Evolutionary conservation across 2,797 vertebrate genomes (phyloP).

Genomic region (Squalus acanthias): DNA sequence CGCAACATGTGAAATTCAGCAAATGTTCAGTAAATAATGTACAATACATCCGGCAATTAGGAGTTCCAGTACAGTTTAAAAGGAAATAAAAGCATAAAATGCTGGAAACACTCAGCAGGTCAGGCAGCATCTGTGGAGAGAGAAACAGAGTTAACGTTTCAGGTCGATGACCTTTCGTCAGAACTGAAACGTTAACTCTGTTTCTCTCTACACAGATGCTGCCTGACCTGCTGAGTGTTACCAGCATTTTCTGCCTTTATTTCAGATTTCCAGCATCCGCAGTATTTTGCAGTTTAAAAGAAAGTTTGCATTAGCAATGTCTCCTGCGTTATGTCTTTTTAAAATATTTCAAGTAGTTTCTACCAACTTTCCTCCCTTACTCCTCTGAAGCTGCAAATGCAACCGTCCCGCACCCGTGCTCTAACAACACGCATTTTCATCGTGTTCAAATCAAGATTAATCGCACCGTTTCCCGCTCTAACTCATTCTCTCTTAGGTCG

Average conservation of each 20-base stretch:
- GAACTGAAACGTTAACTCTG: not conserved
- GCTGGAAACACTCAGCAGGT: too few relatives aligned
- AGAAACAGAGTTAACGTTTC: not conserved
- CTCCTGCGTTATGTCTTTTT: not conserved
- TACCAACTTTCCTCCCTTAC: not conserved
- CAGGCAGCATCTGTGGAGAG: too few relatives aligned
- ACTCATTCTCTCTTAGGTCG: not conserved
- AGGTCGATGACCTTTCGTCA: not conserved
- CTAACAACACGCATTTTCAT: too few relatives aligned
- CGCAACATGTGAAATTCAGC: not conserved
- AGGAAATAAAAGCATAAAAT: not conserved
- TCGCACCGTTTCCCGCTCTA: not conserved
- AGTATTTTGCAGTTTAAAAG: not conserved
- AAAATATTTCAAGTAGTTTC: not conserved
- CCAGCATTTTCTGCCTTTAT: not conserved
- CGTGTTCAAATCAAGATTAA: not conserved
- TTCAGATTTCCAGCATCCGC: not conserved
- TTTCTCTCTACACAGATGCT: not conserved
- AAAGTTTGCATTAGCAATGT: not conserved
- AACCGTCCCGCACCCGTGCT: not conserved
- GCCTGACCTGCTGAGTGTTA: not conserved
- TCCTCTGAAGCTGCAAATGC: not conserved
- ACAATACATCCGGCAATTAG: not conserved
- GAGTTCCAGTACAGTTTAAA: not conserved
- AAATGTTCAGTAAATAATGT: not conserved